Evolutionary conservation across 2,888 invertebrate genomes (phyloP), one percentile per base, ranked within the genome.

Genomic region (Xestia rhomboidea): DNA sequence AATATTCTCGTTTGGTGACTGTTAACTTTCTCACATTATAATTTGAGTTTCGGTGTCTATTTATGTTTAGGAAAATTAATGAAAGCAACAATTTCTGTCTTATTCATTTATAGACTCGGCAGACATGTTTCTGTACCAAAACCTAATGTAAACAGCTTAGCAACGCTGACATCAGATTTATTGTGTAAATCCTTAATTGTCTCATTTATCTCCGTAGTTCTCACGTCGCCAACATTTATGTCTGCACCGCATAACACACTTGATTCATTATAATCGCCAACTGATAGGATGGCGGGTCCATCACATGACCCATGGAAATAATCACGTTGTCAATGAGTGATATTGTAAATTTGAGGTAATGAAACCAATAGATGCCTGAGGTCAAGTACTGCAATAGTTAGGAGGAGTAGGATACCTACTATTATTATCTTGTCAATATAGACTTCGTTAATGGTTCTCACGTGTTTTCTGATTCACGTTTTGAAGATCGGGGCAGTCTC

Each of bases 291-390:
- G 30, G 49, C 34, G 64, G 66, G n/a, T 63, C 63, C 18, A 70
- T 30, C 75, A 84, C 78, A 49, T 84, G 82, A 62, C 67, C 76
- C 76, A 66, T 41, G 38, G 68, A 69, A 73, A 76, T 71, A 73
- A 72, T 76, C 85, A 82, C 86, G 77, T 74, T 77, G 68, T 60
- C 70, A 76, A 67, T 68, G 75, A 71, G 68, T 81, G 83, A 66
- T 66, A 78, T 73, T 70, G 38, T 82, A 73, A 81, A 82, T 84
- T 84, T 82, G 73, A 84, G 81, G 72, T 78, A 84, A 76, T 84
- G 60, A 71, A 84, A 78, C 74, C 81, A 84, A 84, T 84, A 64
- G 24, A 84, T 70, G 75, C 64, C 64, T 78, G 73, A 81, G 75
- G 81, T 84, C 84, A 78, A 81, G 69, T 34, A 81, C 75, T 81